Evolutionary conservation across 2,888 invertebrate genomes (phyloP).

Genomic region (Sesamia inferens): DNA sequence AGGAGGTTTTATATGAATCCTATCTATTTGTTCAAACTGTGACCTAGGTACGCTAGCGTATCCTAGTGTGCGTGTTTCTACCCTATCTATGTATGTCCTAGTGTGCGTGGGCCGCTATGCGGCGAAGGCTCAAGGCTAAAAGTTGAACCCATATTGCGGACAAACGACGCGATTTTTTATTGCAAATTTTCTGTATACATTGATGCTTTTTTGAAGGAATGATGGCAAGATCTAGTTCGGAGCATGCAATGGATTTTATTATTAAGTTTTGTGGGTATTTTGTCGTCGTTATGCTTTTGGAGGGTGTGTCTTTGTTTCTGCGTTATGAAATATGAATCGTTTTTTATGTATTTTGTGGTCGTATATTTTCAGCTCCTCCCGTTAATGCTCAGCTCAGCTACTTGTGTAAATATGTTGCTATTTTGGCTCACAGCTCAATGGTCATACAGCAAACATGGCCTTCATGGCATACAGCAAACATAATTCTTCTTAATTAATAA

Average conservation of each 20-base stretch:
- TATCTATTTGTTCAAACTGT: slow-evolving; percentile 21
- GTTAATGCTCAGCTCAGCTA: too few relatives aligned
- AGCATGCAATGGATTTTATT: slow-evolving; percentile 23
- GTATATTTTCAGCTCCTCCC: too few relatives aligned
- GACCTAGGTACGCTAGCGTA: slow-evolving; percentile 49
- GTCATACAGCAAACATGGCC: too few relatives aligned
- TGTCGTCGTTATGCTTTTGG: neutral
- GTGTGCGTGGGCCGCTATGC: slow-evolving; percentile 56
- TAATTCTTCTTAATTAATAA: too few relatives aligned
- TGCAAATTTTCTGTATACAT: slow-evolving; percentile 10
- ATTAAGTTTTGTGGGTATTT: slow-evolving; percentile 6
- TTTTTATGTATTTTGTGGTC: neutral
- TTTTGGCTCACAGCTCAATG: too few relatives aligned
- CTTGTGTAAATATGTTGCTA: too few relatives aligned
- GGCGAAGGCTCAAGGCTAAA: slow-evolving; percentile 65
- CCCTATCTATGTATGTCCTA: slow-evolving; percentile 1
- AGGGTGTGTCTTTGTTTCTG: neutral
- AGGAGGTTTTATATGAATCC: neutral
- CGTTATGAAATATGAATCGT: neutral
- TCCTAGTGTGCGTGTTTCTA: slow-evolving; percentile 40
- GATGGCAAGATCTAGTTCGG: neutral
- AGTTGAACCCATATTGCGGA: slow-evolving; percentile 41
- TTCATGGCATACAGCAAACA: too few relatives aligned
- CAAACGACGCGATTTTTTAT: slow-evolving; percentile 11
- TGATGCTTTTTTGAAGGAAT: neutral